A percentile compares a stretch with the other conserved stretches of the same genome.
Evolutionary conservation across 2,113 vertebrate genomes (phyloP).

Genomic region (Collichthys lucidus): DNA sequence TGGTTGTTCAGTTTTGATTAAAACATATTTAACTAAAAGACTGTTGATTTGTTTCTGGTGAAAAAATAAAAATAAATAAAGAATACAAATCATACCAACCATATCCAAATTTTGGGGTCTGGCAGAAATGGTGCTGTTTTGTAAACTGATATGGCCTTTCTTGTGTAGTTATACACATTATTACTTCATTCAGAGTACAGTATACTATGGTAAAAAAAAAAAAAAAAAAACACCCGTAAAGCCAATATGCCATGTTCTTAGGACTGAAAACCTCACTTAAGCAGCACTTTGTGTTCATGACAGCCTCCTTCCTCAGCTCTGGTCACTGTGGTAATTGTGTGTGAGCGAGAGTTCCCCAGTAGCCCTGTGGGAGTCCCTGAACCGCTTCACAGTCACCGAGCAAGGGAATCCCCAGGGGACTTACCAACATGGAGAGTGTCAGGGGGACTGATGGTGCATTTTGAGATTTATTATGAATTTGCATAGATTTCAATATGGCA

Average conservation of each 20-base stretch:
- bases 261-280: slow-evolving; percentile 5
- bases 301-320: neutral
- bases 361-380: slow-evolving; percentile 39
- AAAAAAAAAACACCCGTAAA: neutral
- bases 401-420: slow-evolving; percentile 45
- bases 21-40: neutral
- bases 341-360: slow-evolving; percentile 39
- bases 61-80: too few relatives aligned
- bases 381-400: slow-evolving; percentile 53
- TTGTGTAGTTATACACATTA: neutral
- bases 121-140: neutral
- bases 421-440: slow-evolving; percentile 27
- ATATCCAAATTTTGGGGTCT: too few relatives aligned
- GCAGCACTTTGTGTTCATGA: slow-evolving; percentile 20
- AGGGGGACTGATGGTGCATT: slow-evolving; percentile 47
- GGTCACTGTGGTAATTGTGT: slow-evolving; percentile 46
- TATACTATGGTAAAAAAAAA: neutral
- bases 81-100: neutral
- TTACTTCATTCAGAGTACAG: neutral
- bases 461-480: slow-evolving; percentile 65
- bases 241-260: neutral
- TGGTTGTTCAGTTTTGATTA: neutral
- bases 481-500: slow-evolving; percentile 62
- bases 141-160: too few relatives aligned
- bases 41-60: neutral